Evolutionary conservation across 1,140 invertebrate genomes (phyloP).

Genomic region (Hyphantria cunea): DNA sequence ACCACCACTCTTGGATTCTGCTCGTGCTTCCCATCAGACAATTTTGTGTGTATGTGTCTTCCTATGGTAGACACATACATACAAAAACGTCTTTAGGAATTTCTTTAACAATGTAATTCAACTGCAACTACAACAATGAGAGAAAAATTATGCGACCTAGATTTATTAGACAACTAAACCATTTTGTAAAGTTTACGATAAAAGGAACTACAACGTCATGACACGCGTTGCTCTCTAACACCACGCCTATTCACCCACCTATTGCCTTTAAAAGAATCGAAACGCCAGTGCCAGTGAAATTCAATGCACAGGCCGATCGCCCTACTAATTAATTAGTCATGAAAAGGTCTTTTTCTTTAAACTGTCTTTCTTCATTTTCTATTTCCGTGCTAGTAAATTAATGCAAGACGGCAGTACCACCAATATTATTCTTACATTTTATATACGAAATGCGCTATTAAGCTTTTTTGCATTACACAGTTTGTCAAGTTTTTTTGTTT

Average conservation of each 20-base stretch:
- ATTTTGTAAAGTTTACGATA: background rate
- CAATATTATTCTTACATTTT: constrained; percentile 43
- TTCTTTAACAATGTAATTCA: too few relatives aligned
- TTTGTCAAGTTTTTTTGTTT: too few relatives aligned
- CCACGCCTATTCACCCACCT: constrained; percentile 16
- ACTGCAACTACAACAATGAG: too few relatives aligned
- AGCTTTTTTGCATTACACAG: constrained; percentile 28
- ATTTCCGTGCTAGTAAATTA: constrained; percentile 53
- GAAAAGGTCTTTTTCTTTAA: constrained; percentile 45
- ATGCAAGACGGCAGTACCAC: constrained; percentile 43
- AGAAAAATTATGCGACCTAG: too few relatives aligned
- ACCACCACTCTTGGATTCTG: too few relatives aligned
- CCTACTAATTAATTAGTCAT: constrained; percentile 52
- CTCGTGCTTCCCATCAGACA: too few relatives aligned
- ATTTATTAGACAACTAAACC: too few relatives aligned
- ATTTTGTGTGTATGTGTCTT: too few relatives aligned
- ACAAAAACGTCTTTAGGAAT: too few relatives aligned
- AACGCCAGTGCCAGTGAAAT: constrained; percentile 31
- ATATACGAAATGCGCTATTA: constrained; percentile 41
- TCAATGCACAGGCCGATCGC: constrained; percentile 35
- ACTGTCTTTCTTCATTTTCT: constrained; percentile 51
- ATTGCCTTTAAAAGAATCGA: constrained; percentile 23
- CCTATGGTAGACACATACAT: too few relatives aligned
- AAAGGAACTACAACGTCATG: constrained; percentile 1
- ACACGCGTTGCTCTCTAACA: constrained; percentile 10